These are phyloP conservation scores for Hippasteria phrygiana DNA, from an alignment of 53 echinoderm and acorn worm species.

Conservation along the genomic window DNA sequence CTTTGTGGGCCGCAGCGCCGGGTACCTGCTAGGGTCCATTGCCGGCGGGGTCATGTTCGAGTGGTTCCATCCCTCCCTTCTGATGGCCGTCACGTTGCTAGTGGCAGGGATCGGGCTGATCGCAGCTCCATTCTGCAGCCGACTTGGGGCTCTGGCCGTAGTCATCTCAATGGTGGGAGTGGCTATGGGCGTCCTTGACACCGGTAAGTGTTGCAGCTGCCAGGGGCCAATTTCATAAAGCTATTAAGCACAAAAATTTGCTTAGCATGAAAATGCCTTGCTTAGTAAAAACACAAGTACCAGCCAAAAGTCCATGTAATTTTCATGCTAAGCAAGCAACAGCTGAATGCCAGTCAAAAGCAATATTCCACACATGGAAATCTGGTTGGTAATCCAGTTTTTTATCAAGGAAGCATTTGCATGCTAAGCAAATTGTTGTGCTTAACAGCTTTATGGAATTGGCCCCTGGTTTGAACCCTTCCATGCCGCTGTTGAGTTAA, in stretches of 20 bases:
- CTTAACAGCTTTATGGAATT: too few species aligned
- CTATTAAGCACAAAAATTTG: too few species aligned
- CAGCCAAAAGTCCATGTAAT: too few species aligned
- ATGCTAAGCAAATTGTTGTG: too few species aligned
- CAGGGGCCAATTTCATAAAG: background rate
- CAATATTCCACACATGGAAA: too few species aligned
- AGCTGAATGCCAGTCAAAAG: too few species aligned
- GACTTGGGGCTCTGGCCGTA: slow-evolving; percentile 41
- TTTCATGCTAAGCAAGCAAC: too few species aligned
- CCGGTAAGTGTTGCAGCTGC: slow-evolving; percentile 61
- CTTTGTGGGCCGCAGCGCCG: slow-evolving; percentile 84
- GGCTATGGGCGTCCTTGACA: slow-evolving; percentile 91
- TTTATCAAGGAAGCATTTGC: too few species aligned
- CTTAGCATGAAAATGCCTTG: too few species aligned
- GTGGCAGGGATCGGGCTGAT: slow-evolving; percentile 66
- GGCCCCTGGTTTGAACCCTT: too few species aligned
- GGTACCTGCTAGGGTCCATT: slow-evolving; percentile 82
- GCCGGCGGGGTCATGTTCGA: slow-evolving; percentile 79
- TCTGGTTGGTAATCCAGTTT: too few species aligned
- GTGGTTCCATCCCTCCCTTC: slow-evolving; percentile 69
- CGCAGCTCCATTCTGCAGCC: slow-evolving; percentile 55
- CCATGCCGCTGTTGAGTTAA: background rate
- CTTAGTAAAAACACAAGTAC: too few species aligned
- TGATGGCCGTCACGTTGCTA: slow-evolving; percentile 65
- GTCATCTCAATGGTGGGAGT: slow-evolving; percentile 75